Conservation (phyloP, 2,888 invertebrate species). For the Acleris sparsana region DNA sequence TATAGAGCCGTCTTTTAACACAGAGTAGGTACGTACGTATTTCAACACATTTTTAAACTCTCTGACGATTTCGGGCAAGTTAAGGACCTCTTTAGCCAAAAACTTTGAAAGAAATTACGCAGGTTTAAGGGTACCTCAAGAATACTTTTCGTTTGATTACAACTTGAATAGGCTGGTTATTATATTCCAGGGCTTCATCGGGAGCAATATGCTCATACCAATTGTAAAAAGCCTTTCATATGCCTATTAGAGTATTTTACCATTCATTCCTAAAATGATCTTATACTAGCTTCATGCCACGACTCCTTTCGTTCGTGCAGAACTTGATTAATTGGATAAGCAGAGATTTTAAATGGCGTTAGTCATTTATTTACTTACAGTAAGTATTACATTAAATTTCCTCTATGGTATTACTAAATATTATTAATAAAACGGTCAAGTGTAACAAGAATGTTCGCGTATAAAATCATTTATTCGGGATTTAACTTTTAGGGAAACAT, state of each 20-base stretch:
- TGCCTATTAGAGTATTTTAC: no score
- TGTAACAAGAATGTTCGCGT: not conserved
- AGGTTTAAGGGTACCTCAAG: conserved; percentile 16
- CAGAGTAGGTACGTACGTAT: no score
- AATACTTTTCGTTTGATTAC: conserved; percentile 20
- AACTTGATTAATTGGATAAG: no score
- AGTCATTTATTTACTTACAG: no score
- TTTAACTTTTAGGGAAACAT: conserved; percentile 9
- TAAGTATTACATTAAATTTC: no score
- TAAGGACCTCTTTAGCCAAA: conserved; percentile 18
- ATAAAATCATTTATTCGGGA: not conserved
- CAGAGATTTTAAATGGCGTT: no score
- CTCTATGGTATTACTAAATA: no score
- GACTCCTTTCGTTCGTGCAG: no score
- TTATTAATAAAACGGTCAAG: not conserved
- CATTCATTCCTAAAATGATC: no score
- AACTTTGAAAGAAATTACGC: conserved; percentile 11
- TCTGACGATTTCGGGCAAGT: not conserved
- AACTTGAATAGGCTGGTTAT: conserved; percentile 4
- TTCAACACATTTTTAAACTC: not conserved
- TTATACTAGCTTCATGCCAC: no score
- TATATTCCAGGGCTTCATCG: not conserved
- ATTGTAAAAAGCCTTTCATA: not conserved
- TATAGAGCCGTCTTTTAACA: no score
- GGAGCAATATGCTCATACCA: not conserved